Base-by-base conservation (phyloP, 1,140 invertebrate species). In the Proales similis region DNA sequence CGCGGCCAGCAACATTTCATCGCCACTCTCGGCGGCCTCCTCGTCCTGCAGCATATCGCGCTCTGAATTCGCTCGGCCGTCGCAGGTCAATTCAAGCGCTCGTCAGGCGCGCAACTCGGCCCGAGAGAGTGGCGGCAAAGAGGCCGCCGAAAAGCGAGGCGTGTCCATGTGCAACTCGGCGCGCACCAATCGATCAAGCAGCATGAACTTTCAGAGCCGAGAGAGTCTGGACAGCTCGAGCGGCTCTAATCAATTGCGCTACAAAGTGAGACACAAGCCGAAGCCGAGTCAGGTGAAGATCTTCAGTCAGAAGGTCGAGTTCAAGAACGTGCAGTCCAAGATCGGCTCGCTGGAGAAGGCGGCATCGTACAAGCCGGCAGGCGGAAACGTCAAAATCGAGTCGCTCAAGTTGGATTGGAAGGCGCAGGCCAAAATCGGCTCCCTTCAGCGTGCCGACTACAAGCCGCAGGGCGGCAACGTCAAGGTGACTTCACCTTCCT, bases 301-400 rank as follows among this genome's bases (percentile, higher is more conserved):
- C 39, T 57, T 57, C 32, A 42, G 36, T 57, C 51, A 57, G 45
- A 57, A 57, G 17, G 6, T 57, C 0, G 51, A 57, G 20, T 2
- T 57, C 6, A 57, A 57, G 45, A 42, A 42, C 45, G 51, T 42
- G 2, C 39, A 57, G 32, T 57, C 90, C 12, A 94, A 93, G 79
- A 88, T 95, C 66, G 91, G 90, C 5, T 95, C 90, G 2, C 72
- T 96, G 70, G 84, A 91, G 11, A 95, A 95, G 72, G 81, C 88
- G 0, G 84, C 9, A 45, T n/a, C 82, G 42, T 87, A 95, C 74
- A 88, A 86, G 70, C 88, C 89, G 1, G 86, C 88, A 17, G 90
- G 89, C 36, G 90, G 90, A n/a, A 61, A 45, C 36, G 42, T 45
- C 3, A 46, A 68, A 66, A 66, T 68, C n/a, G 63, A 64, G 46